These are phyloP conservation scores for Bombus picipes DNA, from an alignment of 1,140 invertebrate species.

Conservation along the genomic window DNA sequence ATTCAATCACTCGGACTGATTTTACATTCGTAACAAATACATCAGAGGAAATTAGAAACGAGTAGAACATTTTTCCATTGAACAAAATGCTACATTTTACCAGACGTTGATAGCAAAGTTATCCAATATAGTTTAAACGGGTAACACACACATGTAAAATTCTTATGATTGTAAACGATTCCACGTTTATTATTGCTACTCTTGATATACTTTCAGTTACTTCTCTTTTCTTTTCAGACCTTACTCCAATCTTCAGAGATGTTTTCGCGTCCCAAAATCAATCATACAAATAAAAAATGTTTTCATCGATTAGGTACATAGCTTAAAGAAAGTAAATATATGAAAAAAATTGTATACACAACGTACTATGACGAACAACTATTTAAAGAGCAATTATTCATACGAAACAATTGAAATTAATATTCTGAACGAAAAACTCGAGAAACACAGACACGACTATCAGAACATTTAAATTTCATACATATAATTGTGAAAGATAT, in stretches of 20 bases:
- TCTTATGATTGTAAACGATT: background rate
- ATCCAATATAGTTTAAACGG: background rate
- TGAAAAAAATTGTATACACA: background rate
- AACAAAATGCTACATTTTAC: background rate
- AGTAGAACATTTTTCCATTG: background rate
- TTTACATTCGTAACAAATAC: background rate
- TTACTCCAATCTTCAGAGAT: background rate
- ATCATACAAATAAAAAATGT: background rate
- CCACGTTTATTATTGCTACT: background rate
- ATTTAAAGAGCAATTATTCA: background rate
- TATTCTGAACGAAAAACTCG: background rate
- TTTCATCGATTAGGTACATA: background rate
- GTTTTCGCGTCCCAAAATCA: conserved; percentile 44
- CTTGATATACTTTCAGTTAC: no score
- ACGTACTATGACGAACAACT: background rate
- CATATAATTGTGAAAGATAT: background rate
- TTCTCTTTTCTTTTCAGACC: background rate
- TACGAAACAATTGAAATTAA: background rate
- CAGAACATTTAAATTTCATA: background rate
- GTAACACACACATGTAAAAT: background rate
- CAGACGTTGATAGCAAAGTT: background rate
- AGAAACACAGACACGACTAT: background rate
- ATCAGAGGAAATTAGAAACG: background rate
- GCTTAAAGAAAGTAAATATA: background rate
- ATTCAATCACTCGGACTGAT: conserved; percentile 43